A percentile compares a stretch with the other conserved stretches of the same genome.
phyloP scores from a whole-genome alignment of 2,888 invertebrate species.

The Notodonta dromedarius region DNA sequence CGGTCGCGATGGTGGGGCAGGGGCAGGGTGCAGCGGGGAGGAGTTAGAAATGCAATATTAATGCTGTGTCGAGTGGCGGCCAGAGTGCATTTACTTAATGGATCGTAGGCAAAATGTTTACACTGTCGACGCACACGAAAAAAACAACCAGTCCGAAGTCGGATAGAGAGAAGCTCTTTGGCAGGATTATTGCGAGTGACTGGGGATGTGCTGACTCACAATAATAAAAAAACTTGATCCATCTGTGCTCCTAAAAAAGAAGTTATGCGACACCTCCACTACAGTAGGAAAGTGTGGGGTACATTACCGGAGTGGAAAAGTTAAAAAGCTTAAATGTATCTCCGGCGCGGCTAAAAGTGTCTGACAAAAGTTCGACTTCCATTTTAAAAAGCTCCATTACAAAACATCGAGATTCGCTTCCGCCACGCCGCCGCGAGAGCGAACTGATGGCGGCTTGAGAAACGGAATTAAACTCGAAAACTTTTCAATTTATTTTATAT shows the following conservation, averaged over 20 bases:
- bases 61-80: conserved; percentile 80
- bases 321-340: conserved; percentile 85
- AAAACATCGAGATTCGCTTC: conserved; percentile 84
- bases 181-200: conserved; percentile 69
- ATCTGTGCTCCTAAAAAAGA: conserved; percentile 59
- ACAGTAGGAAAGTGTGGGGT: conserved; percentile 77
- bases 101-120: conserved; percentile 80
- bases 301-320: conserved; percentile 84
- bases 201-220: conserved; percentile 60
- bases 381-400: conserved; percentile 85
- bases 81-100: conserved; percentile 82
- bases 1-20: conserved; percentile 50
- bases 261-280: conserved; percentile 74
- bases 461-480: conserved; percentile 78
- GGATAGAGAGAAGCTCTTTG: conserved; percentile 69
- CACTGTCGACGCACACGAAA: conserved; percentile 68
- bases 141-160: conserved; percentile 60
- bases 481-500: conserved; percentile 79
- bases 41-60: conserved; percentile 86
- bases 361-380: conserved; percentile 84
- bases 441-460: conserved; percentile 68
- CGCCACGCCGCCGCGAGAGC: conserved; percentile 74
- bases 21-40: conserved; percentile 47
- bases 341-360: conserved; percentile 83
- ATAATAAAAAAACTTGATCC: conserved; percentile 73